Base-by-base conservation (phyloP, 2,113 vertebrate genomes). In the Sclerurus mexicanus region DNA sequence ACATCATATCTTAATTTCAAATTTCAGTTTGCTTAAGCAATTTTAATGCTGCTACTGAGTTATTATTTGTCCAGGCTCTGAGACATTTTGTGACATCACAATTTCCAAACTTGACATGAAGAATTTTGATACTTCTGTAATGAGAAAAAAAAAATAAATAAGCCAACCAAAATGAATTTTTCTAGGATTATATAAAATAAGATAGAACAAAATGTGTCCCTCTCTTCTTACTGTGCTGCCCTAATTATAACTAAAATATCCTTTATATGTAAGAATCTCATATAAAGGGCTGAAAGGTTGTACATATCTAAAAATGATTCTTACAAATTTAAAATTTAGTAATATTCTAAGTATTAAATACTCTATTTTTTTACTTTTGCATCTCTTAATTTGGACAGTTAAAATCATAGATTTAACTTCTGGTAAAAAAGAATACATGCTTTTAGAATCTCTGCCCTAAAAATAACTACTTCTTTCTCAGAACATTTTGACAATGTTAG, bases 1-100 rank as follows among this genome's bases (percentile, higher is more conserved):
- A 91, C 62, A 76, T 16, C 10, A 3, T 72, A 85, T 68, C 78
- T 91, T 94, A 87, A 94, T 96, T 95, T 95, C 37, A 76, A 52
- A 75, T 72, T 92, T 87, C 74, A 79, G n/a, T 89, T 93, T 83
- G 59, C 62, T 73, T 50, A n/a, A 91, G 55, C 46, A 87, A 35
- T 90, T 92, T 93, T 80, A 93, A 85, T 89, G 40, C 33, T 77
- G n/a, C 31, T 92, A 39, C 79, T 31, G 24, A 67, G 59, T 60
- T 62, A 55, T 50, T 93, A 66, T 87, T 40, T 84, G 39, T 88
- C 44, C 81, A 79, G 74, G 9, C 62, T 85, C n/a, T 62, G 37
- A 66, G 53, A 85, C 5, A 64, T 46, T 87, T 73, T 46, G 44
- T 89, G 77, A 93, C 62, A 93, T 21, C 12, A 18, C 13, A 58